Evolutionary conservation across 2,113 vertebrate genomes (phyloP).

Genomic region (Ciconia stormi): DNA sequence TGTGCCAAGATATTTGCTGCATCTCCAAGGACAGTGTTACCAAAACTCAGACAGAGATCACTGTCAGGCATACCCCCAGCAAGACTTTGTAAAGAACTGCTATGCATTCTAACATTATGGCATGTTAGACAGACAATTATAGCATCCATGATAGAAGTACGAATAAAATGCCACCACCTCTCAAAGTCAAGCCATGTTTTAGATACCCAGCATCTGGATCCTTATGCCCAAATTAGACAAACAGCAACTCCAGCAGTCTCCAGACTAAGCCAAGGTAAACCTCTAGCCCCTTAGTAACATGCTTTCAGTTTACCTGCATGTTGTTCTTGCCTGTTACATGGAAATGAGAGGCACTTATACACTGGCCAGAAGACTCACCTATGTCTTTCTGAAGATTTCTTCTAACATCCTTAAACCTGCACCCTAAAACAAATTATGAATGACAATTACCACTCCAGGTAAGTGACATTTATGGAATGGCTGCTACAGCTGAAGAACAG

Average conservation of each 20-base stretch:
- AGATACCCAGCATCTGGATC: accelerated
- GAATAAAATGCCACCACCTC: not conserved
- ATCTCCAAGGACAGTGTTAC: not conserved
- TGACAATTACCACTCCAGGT: not conserved
- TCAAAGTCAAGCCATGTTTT: not conserved
- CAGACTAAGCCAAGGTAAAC: not conserved
- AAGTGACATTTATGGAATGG: not conserved
- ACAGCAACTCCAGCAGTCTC: not conserved
- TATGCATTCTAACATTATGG: not conserved
- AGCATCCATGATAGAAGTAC: not conserved
- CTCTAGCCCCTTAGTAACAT: not conserved
- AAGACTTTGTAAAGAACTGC: not conserved
- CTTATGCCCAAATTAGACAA: not conserved
- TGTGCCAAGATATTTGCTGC: not conserved
- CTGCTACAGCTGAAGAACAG: not conserved
- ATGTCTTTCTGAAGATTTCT: constrained; percentile 87
- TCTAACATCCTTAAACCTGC: constrained; percentile 87
- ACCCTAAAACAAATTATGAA: constrained; percentile 72
- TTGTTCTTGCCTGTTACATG: not conserved
- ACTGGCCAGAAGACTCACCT: constrained; percentile 69
- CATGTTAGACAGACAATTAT: not conserved
- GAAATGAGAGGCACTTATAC: not conserved
- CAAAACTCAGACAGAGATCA: not conserved
- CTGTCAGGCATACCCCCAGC: not conserved
- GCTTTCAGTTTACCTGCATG: not conserved